Percentiles rank a stretch among this genome's conserved stretches.
Evolutionary conservation across 2,113 vertebrate species (phyloP).

Genomic region (Spea multiplicata): DNA sequence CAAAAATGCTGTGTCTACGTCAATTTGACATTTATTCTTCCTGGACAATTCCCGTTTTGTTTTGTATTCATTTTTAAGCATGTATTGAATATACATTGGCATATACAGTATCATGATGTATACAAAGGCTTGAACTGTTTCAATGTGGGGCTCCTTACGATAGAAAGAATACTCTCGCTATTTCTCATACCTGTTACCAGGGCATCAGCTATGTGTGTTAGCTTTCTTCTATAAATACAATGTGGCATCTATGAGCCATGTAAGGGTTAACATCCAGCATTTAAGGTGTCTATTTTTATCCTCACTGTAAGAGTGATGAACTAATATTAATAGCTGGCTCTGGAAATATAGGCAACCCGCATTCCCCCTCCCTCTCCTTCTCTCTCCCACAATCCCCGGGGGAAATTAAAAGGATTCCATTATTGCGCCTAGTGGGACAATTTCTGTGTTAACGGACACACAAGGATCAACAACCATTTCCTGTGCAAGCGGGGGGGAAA

Average conservation of each 20-base stretch:
- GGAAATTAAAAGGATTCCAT: conserved; percentile 62
- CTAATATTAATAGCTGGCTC: conserved; percentile 56
- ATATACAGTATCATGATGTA: too few relatives aligned
- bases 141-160: too few relatives aligned
- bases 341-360: conserved; percentile 40
- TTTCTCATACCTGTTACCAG: too few relatives aligned
- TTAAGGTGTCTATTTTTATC: conserved; percentile 13
- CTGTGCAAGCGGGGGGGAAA: conserved; percentile 43
- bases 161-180: too few relatives aligned
- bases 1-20: not conserved
- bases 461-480: conserved; percentile 60
- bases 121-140: too few relatives aligned
- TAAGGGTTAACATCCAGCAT: conserved; percentile 23
- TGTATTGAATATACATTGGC: too few relatives aligned
- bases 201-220: too few relatives aligned
- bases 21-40: too few relatives aligned
- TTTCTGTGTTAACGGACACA: conserved; percentile 58
- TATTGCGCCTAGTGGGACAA: conserved; percentile 47
- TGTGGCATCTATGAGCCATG: not conserved
- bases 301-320: conserved; percentile 37
- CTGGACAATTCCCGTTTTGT: too few relatives aligned
- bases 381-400: conserved; percentile 54
- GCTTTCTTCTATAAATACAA: too few relatives aligned
- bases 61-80: too few relatives aligned
- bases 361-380: conserved; percentile 10